A percentile compares a stretch with the other conserved stretches of the same genome.
These are phyloP conservation scores for Columba livia DNA, from an alignment of 2,113 vertebrate species.

Conservation along the genomic window DNA sequence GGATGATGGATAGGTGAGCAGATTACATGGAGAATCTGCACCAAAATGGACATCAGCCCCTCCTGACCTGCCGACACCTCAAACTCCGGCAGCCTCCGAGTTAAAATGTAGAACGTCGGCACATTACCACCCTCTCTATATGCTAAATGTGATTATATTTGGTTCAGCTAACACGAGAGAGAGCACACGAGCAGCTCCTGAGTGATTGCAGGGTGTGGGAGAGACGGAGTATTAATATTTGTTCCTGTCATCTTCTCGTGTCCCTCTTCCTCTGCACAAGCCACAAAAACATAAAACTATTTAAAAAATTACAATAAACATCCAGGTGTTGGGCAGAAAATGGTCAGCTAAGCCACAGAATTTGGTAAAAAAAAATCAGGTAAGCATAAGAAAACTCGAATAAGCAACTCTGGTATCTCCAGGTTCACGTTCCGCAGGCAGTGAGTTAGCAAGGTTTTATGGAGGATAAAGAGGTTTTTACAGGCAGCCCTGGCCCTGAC, in stretches of 20 bases:
- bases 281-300: background rate
- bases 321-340: background rate
- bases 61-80: background rate
- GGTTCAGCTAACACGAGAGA: background rate
- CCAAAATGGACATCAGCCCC: background rate
- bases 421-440: background rate
- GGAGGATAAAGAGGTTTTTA: background rate
- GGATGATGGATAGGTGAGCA: background rate
- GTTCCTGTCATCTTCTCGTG: background rate
- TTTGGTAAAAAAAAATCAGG: background rate
- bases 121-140: constrained; percentile 1
- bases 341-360: background rate
- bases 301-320: background rate
- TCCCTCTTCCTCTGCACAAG: background rate
- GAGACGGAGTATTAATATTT: background rate
- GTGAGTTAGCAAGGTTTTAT: constrained; percentile 7
- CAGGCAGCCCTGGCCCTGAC: background rate
- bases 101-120: fast-evolving
- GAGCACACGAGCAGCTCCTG: background rate
- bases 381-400: background rate
- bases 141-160: constrained; percentile 21
- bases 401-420: background rate
- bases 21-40: background rate
- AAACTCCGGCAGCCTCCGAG: background rate
- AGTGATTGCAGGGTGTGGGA: constrained; percentile 30